Evolutionary conservation across 2,888 invertebrate genomes (phyloP).

Genomic region (Andrena bicolor): DNA sequence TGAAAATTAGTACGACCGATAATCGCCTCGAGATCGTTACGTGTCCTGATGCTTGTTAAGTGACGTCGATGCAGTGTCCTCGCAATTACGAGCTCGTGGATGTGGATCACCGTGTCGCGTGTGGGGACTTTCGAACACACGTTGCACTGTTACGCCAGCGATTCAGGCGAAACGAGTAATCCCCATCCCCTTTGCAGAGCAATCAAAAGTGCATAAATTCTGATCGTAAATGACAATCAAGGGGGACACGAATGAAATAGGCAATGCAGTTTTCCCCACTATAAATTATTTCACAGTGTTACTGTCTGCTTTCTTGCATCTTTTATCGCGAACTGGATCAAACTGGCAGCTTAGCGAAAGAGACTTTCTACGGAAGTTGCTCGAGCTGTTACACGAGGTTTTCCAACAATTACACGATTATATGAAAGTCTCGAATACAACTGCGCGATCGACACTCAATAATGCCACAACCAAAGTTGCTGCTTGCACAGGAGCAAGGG

Average conservation of each 20-base stretch:
- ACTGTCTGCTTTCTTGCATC: background rate
- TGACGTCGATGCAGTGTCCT: background rate
- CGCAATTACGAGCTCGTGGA: background rate
- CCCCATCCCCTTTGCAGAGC: background rate
- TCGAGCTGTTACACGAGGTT: slow-evolving; percentile 71
- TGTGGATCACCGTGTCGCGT: slow-evolving; percentile 10
- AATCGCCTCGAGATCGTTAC: background rate
- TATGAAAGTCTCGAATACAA: slow-evolving; percentile 19
- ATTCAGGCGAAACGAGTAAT: slow-evolving; percentile 2
- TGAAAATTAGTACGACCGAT: slow-evolving; percentile 5
- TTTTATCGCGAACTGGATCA: background rate
- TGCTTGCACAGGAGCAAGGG: background rate
- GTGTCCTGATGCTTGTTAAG: slow-evolving; percentile 24
- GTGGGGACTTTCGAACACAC: slow-evolving; percentile 9
- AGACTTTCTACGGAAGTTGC: slow-evolving; percentile 81
- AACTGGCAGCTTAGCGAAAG: slow-evolving; percentile 20
- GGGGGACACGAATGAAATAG: too few species aligned
- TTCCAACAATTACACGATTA: slow-evolving; percentile 75
- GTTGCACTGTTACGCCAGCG: background rate
- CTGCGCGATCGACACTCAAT: background rate
- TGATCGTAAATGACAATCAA: background rate
- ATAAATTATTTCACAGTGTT: background rate
- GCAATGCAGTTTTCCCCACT: background rate
- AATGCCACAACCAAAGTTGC: background rate
- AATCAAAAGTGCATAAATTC: background rate